phyloP scores from a whole-genome alignment of 2,113 vertebrate species.

The Nettapus auritus region DNA sequence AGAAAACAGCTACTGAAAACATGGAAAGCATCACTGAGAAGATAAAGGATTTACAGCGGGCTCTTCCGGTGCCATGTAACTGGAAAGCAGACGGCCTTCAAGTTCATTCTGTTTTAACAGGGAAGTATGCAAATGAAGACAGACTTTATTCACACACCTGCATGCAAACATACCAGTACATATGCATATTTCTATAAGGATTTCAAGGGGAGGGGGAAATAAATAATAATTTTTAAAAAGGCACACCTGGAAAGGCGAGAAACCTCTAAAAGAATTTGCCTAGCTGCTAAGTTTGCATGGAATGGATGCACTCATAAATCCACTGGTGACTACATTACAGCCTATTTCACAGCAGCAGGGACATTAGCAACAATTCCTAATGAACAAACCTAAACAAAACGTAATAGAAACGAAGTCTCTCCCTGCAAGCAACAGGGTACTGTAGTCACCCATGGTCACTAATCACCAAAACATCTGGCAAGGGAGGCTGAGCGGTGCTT shows the following conservation, averaged over 20 bases:
- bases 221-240: too few species aligned
- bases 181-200: fast-evolving
- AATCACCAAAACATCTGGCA: background rate
- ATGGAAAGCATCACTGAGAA: background rate
- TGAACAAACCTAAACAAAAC: background rate
- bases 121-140: background rate
- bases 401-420: background rate
- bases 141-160: fast-evolving
- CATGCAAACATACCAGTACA: fast-evolving
- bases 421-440: background rate
- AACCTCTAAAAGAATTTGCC: background rate
- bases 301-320: background rate
- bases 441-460: background rate
- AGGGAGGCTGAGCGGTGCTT: background rate
- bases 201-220: background rate
- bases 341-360: background rate
- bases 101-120: background rate
- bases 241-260: background rate
- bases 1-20: background rate
- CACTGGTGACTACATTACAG: background rate
- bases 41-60: background rate
- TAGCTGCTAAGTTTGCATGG: background rate
- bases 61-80: background rate
- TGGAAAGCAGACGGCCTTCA: background rate
- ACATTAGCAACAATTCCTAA: background rate